Evolutionary conservation across 2,888 invertebrate genomes (phyloP).

Genomic region (Cephus pygmeus): DNA sequence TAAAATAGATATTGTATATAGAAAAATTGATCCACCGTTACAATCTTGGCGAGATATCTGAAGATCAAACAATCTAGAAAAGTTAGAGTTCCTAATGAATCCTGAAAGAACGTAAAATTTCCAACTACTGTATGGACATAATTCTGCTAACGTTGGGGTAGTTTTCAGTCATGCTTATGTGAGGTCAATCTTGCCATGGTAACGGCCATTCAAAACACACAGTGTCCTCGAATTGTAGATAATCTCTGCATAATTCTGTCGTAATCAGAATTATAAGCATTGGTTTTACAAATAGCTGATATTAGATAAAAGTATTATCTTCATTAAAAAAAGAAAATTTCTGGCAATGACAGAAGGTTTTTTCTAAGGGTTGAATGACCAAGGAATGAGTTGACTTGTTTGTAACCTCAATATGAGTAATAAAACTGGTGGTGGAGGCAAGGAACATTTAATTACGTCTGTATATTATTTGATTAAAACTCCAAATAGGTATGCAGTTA

Average conservation of each 20-base stretch:
- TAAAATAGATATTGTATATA: too few species aligned
- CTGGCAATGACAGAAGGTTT: neutral
- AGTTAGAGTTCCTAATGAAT: too few species aligned
- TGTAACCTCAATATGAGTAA: conserved; percentile 43
- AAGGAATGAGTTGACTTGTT: neutral
- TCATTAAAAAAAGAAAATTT: neutral
- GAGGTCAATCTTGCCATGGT: conserved; percentile 23
- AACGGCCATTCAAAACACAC: conserved; percentile 16
- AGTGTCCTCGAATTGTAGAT: neutral
- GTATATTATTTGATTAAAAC: neutral
- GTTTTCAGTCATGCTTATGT: conserved; percentile 14
- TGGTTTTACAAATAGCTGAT: neutral
- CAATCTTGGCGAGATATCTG: too few species aligned
- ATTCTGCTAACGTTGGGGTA: conserved; percentile 10
- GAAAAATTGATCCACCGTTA: too few species aligned
- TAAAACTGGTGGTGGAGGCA: conserved; percentile 41
- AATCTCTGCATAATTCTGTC: neutral
- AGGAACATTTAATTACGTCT: conserved; percentile 1
- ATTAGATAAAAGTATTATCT: neutral
- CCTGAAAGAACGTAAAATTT: too few species aligned
- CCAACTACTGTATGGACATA: neutral
- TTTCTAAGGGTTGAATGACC: neutral
- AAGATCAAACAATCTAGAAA: too few species aligned
- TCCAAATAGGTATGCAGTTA: neutral
- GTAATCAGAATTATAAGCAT: neutral